A percentile compares a stretch with the other conserved stretches of the same genome.
Evolutionary conservation across 2,888 invertebrate species (phyloP).

Genomic region (Caprella mutica): DNA sequence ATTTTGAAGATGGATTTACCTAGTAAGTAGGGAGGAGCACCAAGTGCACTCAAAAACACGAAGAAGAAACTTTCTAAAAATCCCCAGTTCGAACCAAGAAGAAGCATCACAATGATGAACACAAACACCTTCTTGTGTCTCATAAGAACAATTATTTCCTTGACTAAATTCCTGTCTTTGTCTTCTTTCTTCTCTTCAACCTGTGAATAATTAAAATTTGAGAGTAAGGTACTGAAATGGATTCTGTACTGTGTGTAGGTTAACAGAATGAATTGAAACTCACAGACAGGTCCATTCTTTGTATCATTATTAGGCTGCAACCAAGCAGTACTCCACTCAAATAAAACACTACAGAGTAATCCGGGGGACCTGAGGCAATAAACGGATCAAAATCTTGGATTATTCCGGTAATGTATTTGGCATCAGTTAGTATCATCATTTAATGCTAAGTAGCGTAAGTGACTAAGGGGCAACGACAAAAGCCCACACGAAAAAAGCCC

Average conservation of each 20-base stretch:
- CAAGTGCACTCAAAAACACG: slow-evolving; percentile 68
- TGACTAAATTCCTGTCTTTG: not conserved
- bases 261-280: not conserved
- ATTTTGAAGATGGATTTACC: too few species aligned
- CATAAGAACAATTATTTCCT: slow-evolving; percentile 12
- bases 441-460: too few species aligned
- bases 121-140: slow-evolving; percentile 38
- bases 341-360: slow-evolving; percentile 1
- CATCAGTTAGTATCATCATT: too few species aligned
- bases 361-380: not conserved
- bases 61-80: slow-evolving; percentile 81
- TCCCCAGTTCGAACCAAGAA: slow-evolving; percentile 75
- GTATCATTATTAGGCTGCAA: too few species aligned
- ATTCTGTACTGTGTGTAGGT: not conserved
- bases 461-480: too few species aligned
- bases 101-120: slow-evolving; percentile 68
- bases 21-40: slow-evolving; percentile 67
- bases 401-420: too few species aligned
- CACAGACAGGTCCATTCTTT: not conserved
- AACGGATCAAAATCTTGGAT: too few species aligned
- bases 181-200: not conserved
- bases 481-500: too few species aligned
- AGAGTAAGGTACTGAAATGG: not conserved
- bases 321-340: not conserved
- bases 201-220: not conserved